Evolutionary conservation across 2,797 vertebrate genomes (phyloP).

Genomic region (Eulemur coronatus): DNA sequence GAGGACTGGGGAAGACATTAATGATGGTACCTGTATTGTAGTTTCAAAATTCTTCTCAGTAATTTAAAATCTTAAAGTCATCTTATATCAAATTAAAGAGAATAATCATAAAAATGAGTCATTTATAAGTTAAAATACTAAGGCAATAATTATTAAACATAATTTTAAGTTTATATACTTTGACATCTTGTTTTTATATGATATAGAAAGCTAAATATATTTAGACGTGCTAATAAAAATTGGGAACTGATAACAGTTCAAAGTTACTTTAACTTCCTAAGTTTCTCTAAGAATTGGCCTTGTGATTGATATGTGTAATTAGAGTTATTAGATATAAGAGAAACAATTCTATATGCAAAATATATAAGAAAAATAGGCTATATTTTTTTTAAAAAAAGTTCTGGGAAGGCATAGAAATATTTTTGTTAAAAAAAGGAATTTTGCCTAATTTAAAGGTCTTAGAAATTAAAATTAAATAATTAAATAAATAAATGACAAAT

Average conservation of each 20-base stretch:
- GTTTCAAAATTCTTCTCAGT: not conserved
- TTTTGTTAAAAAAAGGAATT: not conserved
- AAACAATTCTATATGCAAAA: not conserved
- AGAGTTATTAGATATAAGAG: not conserved
- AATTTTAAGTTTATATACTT: not conserved
- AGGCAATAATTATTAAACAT: not conserved
- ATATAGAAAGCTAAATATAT: not conserved
- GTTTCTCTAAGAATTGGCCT: not conserved
- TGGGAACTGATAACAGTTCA: not conserved
- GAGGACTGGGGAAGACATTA: not conserved
- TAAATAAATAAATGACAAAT: not conserved
- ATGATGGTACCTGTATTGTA: not conserved
- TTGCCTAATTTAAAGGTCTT: not conserved
- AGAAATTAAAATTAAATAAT: not conserved
- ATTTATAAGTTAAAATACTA: too few relatives aligned
- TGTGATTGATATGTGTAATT: not conserved
- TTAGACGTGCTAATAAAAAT: not conserved
- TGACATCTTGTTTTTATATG: not conserved
- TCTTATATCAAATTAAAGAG: too few relatives aligned
- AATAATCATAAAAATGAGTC: too few relatives aligned
- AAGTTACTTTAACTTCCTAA: not conserved
- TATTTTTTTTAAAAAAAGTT: not conserved
- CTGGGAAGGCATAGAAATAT: not conserved
- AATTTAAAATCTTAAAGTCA: not conserved
- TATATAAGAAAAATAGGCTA: not conserved